Conservation (phyloP, 2,797 vertebrate species). For the Ispidina picta region DNA sequence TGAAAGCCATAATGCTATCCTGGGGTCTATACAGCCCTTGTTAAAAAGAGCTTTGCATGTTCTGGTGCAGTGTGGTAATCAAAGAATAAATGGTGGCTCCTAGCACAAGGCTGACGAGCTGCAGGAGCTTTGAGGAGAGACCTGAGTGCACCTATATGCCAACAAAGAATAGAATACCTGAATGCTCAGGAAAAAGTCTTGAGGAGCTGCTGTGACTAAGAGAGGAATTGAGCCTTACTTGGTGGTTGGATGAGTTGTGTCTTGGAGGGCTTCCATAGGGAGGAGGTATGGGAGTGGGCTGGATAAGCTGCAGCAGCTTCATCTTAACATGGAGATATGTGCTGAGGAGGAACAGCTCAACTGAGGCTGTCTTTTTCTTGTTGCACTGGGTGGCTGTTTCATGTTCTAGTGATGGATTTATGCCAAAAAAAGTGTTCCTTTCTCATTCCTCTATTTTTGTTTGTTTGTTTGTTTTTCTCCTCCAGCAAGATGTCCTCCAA, state of each 20-base stretch:
- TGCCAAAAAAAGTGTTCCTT: neutral
- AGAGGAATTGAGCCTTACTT: neutral
- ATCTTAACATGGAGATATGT: fast-evolving
- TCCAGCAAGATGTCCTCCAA: neutral
- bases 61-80: neutral
- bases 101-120: neutral
- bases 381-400: fast-evolving
- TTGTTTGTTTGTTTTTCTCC: too few species aligned
- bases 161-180: neutral
- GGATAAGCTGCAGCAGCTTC: neutral
- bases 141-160: neutral
- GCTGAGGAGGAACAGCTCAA: neutral
- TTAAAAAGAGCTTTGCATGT: neutral
- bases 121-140: neutral
- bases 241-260: neutral
- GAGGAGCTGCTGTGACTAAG: neutral
- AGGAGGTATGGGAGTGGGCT: neutral
- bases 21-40: neutral
- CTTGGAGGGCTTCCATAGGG: neutral
- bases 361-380: neutral
- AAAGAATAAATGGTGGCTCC: neutral
- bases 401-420: neutral
- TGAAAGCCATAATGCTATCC: neutral
- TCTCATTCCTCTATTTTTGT: neutral
- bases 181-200: neutral